Base-by-base conservation (phyloP, 2,888 invertebrate species). In the Sympetrum striolatum region DNA sequence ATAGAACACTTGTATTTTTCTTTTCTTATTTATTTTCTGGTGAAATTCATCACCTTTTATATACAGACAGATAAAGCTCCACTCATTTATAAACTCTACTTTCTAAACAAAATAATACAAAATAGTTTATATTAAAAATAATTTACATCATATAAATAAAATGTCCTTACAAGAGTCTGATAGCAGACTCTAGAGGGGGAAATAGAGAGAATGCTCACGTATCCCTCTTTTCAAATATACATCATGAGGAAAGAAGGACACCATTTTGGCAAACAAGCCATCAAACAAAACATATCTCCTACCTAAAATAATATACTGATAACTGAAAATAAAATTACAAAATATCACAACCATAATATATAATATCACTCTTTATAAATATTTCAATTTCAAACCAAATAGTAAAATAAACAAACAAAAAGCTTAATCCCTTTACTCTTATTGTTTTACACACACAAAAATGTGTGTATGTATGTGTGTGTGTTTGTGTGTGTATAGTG, bases 21-120 rank as follows among this genome's bases (percentile, higher is more conserved):
- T 92, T 91, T 92, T 53, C 53, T 91, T 92, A 91, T 93, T 92
- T 91, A 91, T 91, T 90, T 90, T 91, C 90, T 90, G 90, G 91
- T 91, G 90, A 90, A n/a, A 91, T 90, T 91, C 64, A 58, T 91
- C 91, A 81, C 91, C 90, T 90, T 86, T 90, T 90, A 80, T 90
- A 81, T 90, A 80, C 80, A 90, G 80, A 80, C 80, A 80, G n/a
- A 64, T 58, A 80, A 80, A 90, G 73, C 80, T 80, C 90, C 73
- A 80, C 80, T 80, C 80, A 79, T 90, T 90, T 31, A 53, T 90
- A 90, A 37, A 37, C 31, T 90, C 80, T 80, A 73, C 31, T 44
- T n/a, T 79, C 73, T 90, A 90, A 80, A 80, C 73, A 80, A 90
- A 90, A 90, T 80, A 80, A 80, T 80, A 90, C 79, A 90, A 90